Conservation (phyloP, 92 coral and sea anemone genomes). For the Actinostola sp. region DNA sequence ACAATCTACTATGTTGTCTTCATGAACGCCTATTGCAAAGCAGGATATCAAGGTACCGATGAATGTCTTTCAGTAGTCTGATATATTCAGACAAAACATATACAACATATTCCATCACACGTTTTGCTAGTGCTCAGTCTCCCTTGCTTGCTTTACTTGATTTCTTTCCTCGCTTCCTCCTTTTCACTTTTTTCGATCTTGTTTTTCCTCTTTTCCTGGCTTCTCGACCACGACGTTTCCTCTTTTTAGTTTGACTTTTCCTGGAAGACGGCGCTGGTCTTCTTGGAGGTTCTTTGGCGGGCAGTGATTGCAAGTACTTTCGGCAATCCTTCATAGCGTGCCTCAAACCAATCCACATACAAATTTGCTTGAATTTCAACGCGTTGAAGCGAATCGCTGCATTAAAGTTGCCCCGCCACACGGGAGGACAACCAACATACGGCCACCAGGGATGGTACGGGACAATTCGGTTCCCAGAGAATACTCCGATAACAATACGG, state of each 20-base stretch:
- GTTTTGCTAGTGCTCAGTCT: not conserved
- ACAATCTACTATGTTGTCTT: too few species aligned
- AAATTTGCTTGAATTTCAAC: constrained; percentile 78
- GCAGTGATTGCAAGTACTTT: constrained; percentile 4
- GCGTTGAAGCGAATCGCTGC: constrained; percentile 83
- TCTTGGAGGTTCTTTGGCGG: constrained; percentile 16
- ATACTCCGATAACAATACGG: constrained; percentile 81
- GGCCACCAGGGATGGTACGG: constrained; percentile 63
- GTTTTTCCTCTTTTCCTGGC: constrained; percentile 19
- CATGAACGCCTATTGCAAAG: too few species aligned
- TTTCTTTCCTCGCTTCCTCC: constrained; percentile 30
- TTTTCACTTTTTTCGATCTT: constrained; percentile 11
- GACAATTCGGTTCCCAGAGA: constrained; percentile 87
- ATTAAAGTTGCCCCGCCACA: constrained; percentile 73
- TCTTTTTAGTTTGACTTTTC: not conserved
- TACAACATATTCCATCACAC: not conserved
- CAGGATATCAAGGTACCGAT: too few species aligned
- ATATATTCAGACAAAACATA: too few species aligned
- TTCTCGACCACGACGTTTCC: constrained; percentile 27
- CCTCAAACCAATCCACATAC: constrained; percentile 79
- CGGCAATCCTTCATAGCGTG: constrained; percentile 29
- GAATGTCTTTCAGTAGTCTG: too few species aligned
- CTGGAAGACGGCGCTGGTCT: constrained; percentile 6
- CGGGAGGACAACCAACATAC: constrained; percentile 41
- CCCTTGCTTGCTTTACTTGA: not conserved